Evolutionary conservation across 2,113 vertebrate genomes (phyloP).

Genomic region (Eudyptes chrysolophus): DNA sequence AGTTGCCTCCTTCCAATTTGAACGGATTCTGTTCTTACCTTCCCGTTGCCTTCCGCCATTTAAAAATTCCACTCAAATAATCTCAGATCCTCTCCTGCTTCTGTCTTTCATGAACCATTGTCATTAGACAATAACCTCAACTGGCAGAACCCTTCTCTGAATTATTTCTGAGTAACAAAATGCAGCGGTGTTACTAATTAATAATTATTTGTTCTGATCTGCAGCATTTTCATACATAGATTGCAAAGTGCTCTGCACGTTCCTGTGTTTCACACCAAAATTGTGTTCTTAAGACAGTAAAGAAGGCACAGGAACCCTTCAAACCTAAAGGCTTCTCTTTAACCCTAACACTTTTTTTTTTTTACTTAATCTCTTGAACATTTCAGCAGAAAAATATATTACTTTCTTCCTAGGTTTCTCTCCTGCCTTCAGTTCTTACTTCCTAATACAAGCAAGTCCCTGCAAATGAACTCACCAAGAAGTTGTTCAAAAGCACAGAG

Average conservation of each 20-base stretch:
- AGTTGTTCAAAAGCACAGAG: not conserved
- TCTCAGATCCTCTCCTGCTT: not conserved
- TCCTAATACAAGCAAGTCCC: not conserved
- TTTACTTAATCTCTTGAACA: not conserved
- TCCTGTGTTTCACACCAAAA: not conserved
- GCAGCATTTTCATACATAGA: not conserved
- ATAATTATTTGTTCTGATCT: not conserved
- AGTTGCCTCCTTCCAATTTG: slow-evolving; percentile 38
- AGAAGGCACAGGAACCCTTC: not conserved
- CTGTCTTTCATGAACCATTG: not conserved
- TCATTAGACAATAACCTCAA: not conserved
- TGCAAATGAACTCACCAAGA: not conserved
- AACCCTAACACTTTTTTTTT: not conserved
- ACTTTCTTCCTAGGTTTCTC: not conserved
- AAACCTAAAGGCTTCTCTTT: not conserved
- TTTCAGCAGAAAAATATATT: not conserved
- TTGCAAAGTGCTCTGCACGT: not conserved
- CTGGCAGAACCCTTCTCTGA: not conserved
- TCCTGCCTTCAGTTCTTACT: not conserved
- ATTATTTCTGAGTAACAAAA: not conserved
- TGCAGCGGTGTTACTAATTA: not conserved
- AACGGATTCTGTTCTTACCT: not conserved
- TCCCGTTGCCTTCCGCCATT: not conserved
- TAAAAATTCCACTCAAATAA: not conserved
- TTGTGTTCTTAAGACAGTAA: not conserved